These are phyloP conservation scores for Distichodus sexfasciatus DNA, from an alignment of 2,797 vertebrate genomes.

Conservation along the genomic window DNA sequence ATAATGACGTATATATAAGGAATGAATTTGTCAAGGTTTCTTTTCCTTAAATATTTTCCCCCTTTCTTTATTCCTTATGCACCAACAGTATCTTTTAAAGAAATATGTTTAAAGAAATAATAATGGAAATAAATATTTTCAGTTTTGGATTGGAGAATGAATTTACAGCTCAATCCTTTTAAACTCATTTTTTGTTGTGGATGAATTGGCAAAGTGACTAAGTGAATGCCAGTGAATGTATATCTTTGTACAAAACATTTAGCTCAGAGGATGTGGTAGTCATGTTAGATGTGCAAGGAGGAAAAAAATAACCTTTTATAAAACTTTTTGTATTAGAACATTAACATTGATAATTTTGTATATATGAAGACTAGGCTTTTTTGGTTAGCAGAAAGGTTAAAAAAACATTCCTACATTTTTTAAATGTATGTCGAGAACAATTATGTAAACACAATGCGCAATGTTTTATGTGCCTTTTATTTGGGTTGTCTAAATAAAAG, in stretches of 20 bases:
- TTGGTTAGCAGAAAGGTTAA: slow-evolving; percentile 97
- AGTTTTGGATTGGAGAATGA: slow-evolving; percentile 57
- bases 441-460: slow-evolving; percentile 94
- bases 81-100: slow-evolving; percentile 47
- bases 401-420: slow-evolving; percentile 98
- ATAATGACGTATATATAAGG: slow-evolving; percentile 31
- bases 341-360: slow-evolving; percentile 98
- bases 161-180: slow-evolving; percentile 57
- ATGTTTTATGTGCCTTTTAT: slow-evolving; percentile 98
- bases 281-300: slow-evolving; percentile 84
- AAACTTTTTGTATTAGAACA: slow-evolving; percentile 99
- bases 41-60: slow-evolving; percentile 30
- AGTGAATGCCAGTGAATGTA: slow-evolving; percentile 84
- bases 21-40: slow-evolving; percentile 23
- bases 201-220: slow-evolving; percentile 70
- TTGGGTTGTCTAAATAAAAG: slow-evolving; percentile 99
- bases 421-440: slow-evolving; percentile 94
- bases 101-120: slow-evolving; percentile 28
- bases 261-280: slow-evolving; percentile 91
- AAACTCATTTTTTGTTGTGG: slow-evolving; percentile 50
- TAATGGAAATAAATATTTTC: slow-evolving; percentile 51
- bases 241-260: slow-evolving; percentile 87
- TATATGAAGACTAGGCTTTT: slow-evolving; percentile 96
- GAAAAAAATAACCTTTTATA: slow-evolving; percentile 93
- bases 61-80: slow-evolving; percentile 41